Base-by-base conservation (phyloP, 2,888 invertebrate species). In the Lepidonotus clava region DNA sequence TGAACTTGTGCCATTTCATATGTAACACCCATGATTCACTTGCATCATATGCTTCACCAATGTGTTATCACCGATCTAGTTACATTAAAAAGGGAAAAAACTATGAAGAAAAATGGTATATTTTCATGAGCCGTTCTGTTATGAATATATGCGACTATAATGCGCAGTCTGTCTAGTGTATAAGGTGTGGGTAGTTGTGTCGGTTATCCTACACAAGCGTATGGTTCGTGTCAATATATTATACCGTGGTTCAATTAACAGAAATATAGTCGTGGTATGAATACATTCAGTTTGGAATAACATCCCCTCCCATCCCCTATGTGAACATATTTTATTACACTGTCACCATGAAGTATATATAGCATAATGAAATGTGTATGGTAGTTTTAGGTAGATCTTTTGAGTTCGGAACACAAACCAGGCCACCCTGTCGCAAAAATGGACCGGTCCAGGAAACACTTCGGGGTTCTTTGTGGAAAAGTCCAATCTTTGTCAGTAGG, bases 361-460 rank as follows among this genome's bases (percentile, higher is more conserved):
- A 71, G 71, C 71, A 71, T 71, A 71, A 71, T 71, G 71, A 71
- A 71, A 34, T 71, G 71, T 71, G 71, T 71, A 71, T 14, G 71
- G 71, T 71, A 71, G 56, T 34, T 34, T 36, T 71, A 71, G 71
- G 38, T 71, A 71, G 71, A 71, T 71, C 36, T 34, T 36, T 71
- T 71, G 71, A 71, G 71, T 71, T 71, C 71, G 38, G 71, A 71
- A 71, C 71, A 71, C 71, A 71, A 71, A 36, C 71, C 71, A 32
- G 38, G 71, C 38, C 71, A 71, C 71, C 38, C 71, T 38, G 34
- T 36, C 11, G 38, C 38, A 11, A 36, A 38, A 38, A 71, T 71
- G 71, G 71, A 71, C 34, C 21, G 38, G 36, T 71, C 71, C 71
- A 38, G 14, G 71, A 14, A 71, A 34, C 38, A 34, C 2, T 34